phyloP scores from a whole-genome alignment of 23 tunicate species.

The Halocynthia roretzi region DNA sequence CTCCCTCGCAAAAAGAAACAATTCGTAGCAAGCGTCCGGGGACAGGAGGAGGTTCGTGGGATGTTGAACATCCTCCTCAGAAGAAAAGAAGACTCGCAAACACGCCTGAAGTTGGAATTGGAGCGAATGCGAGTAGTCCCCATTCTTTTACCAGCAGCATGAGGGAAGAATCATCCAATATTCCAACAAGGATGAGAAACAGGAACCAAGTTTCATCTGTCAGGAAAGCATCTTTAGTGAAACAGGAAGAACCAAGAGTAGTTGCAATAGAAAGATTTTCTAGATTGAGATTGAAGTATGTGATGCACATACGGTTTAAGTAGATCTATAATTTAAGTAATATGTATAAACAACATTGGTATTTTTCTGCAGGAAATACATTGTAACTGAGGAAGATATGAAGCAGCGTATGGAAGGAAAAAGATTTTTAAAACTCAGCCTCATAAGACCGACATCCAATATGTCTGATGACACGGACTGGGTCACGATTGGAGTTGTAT shows the following conservation, averaged over 20 bases:
- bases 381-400: constrained; percentile 41
- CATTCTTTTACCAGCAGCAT: constrained; percentile 10
- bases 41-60: background rate
- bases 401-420: constrained; percentile 71
- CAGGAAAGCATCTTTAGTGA: background rate
- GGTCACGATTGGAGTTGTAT: constrained; percentile 84
- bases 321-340: background rate
- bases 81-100: constrained; percentile 45
- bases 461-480: constrained; percentile 60
- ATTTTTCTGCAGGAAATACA: constrained; percentile 31
- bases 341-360: background rate
- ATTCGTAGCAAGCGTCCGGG: background rate
- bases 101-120: background rate
- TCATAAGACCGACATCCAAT: constrained; percentile 48
- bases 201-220: background rate
- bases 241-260: background rate
- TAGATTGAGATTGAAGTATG: constrained; percentile 56
- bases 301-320: background rate
- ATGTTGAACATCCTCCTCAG: constrained; percentile 42
- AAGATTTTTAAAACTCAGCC: constrained; percentile 24
- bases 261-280: constrained; percentile 63
- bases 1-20: background rate
- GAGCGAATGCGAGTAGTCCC: background rate
- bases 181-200: background rate
- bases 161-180: constrained; percentile 1